phyloP scores from a whole-genome alignment of 2,113 vertebrate genomes.

The Nyctereutes procyonoides region DNA sequence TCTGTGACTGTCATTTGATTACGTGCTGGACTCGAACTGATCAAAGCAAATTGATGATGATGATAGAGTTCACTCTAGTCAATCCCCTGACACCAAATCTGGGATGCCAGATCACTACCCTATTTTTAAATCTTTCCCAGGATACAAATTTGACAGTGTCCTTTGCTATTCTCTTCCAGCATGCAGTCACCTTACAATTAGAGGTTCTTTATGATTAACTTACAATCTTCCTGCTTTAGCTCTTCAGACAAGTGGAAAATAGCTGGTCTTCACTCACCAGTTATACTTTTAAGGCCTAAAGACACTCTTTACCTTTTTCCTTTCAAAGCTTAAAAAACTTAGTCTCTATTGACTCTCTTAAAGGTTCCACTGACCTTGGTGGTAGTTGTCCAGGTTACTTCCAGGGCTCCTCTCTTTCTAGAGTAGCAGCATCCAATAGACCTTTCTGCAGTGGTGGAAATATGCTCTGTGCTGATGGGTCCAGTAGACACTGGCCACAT shows the following conservation, averaged over 20 bases:
- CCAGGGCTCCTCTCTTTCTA: neutral
- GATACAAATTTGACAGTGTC: conserved; percentile 35
- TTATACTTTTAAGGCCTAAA: conserved; percentile 16
- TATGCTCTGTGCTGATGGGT: neutral
- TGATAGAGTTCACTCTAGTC: neutral
- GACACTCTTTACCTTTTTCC: neutral
- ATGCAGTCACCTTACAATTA: neutral
- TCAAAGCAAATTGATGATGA: neutral
- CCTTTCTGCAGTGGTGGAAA: neutral
- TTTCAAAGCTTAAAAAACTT: conserved; percentile 14
- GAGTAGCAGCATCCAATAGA: neutral
- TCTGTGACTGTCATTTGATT: neutral
- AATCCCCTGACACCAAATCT: neutral
- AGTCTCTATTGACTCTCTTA: neutral
- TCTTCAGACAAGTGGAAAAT: conserved; percentile 21
- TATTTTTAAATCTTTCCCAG: conserved; percentile 44
- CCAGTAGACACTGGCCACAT: neutral
- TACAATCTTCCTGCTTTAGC: neutral
- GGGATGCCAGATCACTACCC: neutral
- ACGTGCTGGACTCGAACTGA: neutral
- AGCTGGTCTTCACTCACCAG: neutral
- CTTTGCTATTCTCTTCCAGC: conserved; percentile 5
- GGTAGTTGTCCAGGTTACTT: neutral
- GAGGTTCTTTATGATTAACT: conserved; percentile 16
- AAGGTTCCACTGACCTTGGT: neutral